Evolutionary conservation across 64 coral and sea anemone genomes (phyloP), one percentile per base, ranked within the genome.

Genomic region (Pachyseris speciosa): DNA sequence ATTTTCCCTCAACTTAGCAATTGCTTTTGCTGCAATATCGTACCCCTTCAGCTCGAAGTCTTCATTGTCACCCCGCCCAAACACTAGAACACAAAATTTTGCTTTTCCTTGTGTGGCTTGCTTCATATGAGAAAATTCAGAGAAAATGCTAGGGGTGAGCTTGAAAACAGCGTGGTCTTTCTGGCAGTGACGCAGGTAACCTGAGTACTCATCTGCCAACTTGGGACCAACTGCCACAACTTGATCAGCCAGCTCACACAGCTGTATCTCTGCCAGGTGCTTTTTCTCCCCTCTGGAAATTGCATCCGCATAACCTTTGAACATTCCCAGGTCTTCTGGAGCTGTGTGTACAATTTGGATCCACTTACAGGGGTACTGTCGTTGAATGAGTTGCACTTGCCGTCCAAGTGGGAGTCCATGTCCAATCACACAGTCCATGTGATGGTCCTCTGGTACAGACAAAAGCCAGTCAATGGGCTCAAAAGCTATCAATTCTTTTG

Each of bases 251-350:
- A n/a, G n/a, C n/a, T n/a, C n/a, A n/a, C n/a, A n/a, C n/a, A n/a
- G n/a, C n/a, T n/a, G n/a, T 57, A 55, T 5, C 0, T 78, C 75
- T n/a, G 16, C 13, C 5, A 34, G 13, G 0, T 78, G 75, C 27
- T 34, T 52, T 58, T 78, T 3, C 30, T 78, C 47, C 2, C 16
- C 75, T 78, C 5, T 36, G 5, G 47, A 58, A 57, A 78, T 78
- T 12, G 30, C 9, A 12, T 37, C 10, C 4, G 0, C 29, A 15
- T 67, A 37, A 1, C 6, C 19, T 34, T 78, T 53, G 75, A 53
- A 78, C 29, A 78, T 78, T n/a, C 49, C 75, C 9, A 78, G 47
- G 30, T 78, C 75, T 78, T 78, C 49, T 19, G 47, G 75, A 0
- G 29, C 47, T 30, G n/a, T n/a, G n/a, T n/a, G n/a, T n/a, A n/a